Conservation (phyloP, 2,797 vertebrate genomes). For the Argyrosomus regius region DNA sequence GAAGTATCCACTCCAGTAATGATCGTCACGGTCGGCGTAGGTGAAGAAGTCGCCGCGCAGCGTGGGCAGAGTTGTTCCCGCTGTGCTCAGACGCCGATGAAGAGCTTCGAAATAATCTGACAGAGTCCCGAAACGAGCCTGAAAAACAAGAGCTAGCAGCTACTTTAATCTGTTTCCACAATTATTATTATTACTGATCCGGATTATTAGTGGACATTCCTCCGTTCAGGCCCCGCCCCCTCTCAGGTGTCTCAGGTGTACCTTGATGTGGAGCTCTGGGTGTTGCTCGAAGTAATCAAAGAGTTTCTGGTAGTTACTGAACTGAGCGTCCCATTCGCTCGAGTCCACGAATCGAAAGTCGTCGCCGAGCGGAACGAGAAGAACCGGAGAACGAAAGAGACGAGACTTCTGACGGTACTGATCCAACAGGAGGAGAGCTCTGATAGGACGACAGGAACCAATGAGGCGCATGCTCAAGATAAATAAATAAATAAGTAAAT, state of each 20-base stretch:
- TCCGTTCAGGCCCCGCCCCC: background rate
- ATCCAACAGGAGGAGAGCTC: constrained; percentile 91
- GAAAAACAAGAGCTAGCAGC: constrained; percentile 40
- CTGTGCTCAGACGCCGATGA: constrained; percentile 39
- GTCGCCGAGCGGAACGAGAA: constrained; percentile 91
- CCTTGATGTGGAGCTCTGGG: constrained; percentile 91
- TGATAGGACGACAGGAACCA: constrained; percentile 55
- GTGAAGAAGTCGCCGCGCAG: constrained; percentile 96
- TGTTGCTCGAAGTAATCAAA: constrained; percentile 94
- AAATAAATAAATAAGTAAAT: no score
- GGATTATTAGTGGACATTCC: background rate
- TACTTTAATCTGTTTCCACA: no score
- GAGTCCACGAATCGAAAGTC: constrained; percentile 92
- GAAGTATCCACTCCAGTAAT: constrained; percentile 97
- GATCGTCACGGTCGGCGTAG: constrained; percentile 94
- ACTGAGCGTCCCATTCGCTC: constrained; percentile 94
- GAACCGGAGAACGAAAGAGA: constrained; percentile 90
- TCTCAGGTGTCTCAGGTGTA: constrained; percentile 7
- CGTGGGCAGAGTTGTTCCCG: constrained; percentile 81
- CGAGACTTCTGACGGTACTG: constrained; percentile 96
- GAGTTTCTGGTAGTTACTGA: constrained; percentile 93
- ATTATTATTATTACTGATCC: no score
- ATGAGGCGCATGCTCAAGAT: no score
- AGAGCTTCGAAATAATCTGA: constrained; percentile 93
- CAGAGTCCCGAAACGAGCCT: constrained; percentile 95